Conservation (phyloP, 2,113 vertebrate genomes). For the Henicopernis longicauda region DNA sequence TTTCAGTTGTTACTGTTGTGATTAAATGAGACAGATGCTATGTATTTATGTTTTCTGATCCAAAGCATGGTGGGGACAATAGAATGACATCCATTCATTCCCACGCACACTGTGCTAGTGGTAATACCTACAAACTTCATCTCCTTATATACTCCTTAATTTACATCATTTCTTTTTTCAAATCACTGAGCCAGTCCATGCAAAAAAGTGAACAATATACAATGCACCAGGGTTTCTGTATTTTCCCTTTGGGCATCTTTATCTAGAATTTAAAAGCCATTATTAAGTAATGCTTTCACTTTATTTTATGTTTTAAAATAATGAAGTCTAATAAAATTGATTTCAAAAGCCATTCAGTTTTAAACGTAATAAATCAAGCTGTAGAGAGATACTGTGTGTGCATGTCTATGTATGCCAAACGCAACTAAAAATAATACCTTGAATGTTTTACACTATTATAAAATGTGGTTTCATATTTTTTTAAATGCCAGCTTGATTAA, state of each 20-base stretch:
- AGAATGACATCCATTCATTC: neutral
- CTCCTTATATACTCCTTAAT: neutral
- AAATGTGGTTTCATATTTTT: constrained; percentile 18
- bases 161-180: neutral
- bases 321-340: constrained; percentile 42
- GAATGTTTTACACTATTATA: constrained; percentile 50
- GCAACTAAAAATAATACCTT: constrained; percentile 30
- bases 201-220: neutral
- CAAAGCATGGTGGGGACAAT: neutral
- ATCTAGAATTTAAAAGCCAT: constrained; percentile 21
- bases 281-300: constrained; percentile 29
- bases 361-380: constrained; percentile 47
- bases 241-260: constrained; percentile 35
- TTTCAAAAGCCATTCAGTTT: constrained; percentile 39
- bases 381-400: neutral
- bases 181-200: neutral
- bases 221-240: neutral
- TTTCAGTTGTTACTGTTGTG: neutral
- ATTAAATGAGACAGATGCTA: neutral
- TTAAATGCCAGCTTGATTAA: constrained; percentile 56
- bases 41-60: neutral
- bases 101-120: neutral
- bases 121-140: neutral
- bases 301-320: constrained; percentile 47
- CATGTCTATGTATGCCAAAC: neutral